These are phyloP conservation scores for Pseudotriccus pelzelni DNA, from an alignment of 2,797 vertebrate species.

Conservation along the genomic window DNA sequence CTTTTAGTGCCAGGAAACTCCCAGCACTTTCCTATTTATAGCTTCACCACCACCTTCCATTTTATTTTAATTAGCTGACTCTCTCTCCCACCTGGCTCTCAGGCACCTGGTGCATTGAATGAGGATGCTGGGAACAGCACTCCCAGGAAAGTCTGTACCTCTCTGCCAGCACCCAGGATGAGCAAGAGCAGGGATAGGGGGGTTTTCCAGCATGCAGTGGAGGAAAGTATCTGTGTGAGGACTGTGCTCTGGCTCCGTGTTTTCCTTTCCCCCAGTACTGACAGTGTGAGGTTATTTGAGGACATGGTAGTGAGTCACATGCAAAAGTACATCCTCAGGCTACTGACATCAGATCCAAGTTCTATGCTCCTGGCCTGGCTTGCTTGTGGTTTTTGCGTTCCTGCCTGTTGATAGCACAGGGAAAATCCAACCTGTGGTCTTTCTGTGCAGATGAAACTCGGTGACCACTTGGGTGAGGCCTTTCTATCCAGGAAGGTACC, in stretches of 20 bases:
- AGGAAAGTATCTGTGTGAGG: neutral
- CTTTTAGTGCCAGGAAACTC: neutral
- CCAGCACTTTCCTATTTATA: neutral
- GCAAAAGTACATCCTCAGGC: neutral
- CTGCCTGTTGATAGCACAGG: neutral
- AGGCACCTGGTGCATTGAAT: fast-evolving
- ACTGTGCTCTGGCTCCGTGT: neutral
- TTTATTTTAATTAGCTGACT: neutral
- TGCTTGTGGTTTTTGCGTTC: neutral
- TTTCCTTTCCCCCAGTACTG: neutral
- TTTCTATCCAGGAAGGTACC: neutral
- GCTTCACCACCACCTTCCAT: neutral
- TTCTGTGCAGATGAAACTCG: neutral
- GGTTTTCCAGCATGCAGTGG: neutral
- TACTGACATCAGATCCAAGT: neutral
- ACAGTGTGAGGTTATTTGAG: neutral
- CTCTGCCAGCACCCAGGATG: neutral
- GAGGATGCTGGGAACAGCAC: neutral
- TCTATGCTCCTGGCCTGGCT: neutral
- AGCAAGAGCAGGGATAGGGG: neutral
- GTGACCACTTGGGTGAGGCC: neutral
- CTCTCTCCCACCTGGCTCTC: neutral
- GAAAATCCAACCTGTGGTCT: neutral
- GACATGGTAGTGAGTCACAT: neutral
- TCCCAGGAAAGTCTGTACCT: neutral